Conservation (phyloP, 2,113 vertebrate genomes). For the Pachyramphus minor region DNA sequence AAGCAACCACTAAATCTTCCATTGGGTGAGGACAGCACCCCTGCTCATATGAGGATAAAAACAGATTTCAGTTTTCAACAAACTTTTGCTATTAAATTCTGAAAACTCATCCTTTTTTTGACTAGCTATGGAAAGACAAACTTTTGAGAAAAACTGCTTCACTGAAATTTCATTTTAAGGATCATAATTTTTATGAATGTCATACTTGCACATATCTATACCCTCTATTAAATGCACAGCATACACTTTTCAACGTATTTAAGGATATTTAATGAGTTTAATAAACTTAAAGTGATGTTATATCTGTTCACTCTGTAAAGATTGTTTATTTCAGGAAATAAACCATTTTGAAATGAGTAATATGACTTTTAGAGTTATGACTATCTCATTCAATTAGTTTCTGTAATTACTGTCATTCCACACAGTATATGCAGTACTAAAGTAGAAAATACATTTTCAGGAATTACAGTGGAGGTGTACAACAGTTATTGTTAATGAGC, state of each 20-base stretch:
- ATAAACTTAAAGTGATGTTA: conserved; percentile 55
- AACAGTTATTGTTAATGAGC: conserved; percentile 66
- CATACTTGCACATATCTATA: conserved; percentile 16
- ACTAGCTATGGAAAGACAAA: not conserved
- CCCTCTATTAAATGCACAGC: conserved; percentile 30
- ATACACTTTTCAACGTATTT: conserved; percentile 42
- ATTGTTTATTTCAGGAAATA: conserved; percentile 61
- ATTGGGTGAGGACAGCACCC: not conserved
- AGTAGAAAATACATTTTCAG: conserved; percentile 59
- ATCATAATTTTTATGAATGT: conserved; percentile 25
- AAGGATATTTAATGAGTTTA: conserved; percentile 67
- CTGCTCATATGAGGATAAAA: not conserved
- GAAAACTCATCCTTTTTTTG: not conserved
- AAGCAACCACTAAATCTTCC: not conserved
- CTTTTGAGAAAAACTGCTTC: not conserved
- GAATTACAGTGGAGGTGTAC: conserved; percentile 58
- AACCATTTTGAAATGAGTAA: conserved; percentile 55
- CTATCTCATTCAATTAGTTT: conserved; percentile 68
- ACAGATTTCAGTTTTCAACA: not conserved
- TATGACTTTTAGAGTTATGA: conserved; percentile 59
- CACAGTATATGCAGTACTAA: conserved; percentile 30
- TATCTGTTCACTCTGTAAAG: conserved; percentile 1
- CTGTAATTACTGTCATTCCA: conserved; percentile 65
- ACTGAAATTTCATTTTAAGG: conserved; percentile 26
- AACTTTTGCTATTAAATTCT: not conserved